Evolutionary conservation across 2,888 invertebrate genomes (phyloP).

Genomic region (Spisula solida): DNA sequence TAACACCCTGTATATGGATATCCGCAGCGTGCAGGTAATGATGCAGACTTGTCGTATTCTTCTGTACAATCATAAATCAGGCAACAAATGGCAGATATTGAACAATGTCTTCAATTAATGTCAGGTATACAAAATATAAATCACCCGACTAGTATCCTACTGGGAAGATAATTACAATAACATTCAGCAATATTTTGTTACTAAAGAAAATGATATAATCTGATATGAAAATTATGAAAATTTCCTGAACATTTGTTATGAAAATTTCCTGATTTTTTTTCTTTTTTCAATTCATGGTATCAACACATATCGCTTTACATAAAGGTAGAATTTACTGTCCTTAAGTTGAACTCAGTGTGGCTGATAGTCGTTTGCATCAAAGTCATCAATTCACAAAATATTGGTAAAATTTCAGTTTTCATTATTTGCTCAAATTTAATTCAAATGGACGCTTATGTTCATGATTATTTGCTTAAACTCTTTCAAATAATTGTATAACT

Average conservation of each 20-base stretch:
- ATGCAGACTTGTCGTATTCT: background rate
- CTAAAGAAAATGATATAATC: background rate
- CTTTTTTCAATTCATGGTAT: no score
- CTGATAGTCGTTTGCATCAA: no score
- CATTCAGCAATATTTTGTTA: slow-evolving; percentile 1
- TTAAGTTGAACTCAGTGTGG: no score
- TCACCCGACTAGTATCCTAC: background rate
- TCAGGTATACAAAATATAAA: background rate
- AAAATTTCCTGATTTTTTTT: background rate
- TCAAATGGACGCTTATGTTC: no score
- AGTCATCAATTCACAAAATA: no score
- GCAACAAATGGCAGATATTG: background rate
- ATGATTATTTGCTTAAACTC: no score
- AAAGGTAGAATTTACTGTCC: no score
- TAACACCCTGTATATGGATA: no score
- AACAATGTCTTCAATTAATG: slow-evolving; percentile 9
- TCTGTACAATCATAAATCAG: background rate
- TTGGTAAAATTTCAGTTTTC: no score
- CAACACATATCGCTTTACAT: no score
- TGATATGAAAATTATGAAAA: slow-evolving; percentile 13
- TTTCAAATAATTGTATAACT: no score
- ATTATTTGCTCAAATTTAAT: no score
- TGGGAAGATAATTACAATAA: background rate
- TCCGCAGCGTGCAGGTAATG: background rate
- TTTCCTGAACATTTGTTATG: background rate